Conservation (phyloP, 2,797 vertebrate species). For the Pseudopleuronectes americanus region DNA sequence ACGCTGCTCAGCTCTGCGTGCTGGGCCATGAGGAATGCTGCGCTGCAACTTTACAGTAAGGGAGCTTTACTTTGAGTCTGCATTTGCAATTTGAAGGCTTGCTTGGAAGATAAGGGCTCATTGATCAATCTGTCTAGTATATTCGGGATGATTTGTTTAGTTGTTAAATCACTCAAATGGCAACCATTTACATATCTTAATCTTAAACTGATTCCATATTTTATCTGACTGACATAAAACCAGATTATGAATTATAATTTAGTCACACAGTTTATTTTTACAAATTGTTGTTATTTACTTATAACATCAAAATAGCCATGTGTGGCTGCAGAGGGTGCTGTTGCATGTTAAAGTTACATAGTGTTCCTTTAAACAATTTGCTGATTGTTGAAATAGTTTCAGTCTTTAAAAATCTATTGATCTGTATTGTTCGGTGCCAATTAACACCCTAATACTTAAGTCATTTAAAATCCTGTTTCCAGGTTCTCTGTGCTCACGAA, state of each 20-base stretch:
- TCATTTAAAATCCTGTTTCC: conserved; percentile 3
- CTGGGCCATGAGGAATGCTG: conserved; percentile 95
- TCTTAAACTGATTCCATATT: neutral
- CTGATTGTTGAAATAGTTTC: neutral
- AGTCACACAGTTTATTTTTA: neutral
- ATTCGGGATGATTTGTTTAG: neutral
- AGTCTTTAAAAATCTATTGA: neutral
- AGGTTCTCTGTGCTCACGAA: conserved; percentile 88
- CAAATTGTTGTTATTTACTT: too few species aligned
- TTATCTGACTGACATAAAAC: neutral
- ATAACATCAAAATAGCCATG: too few species aligned
- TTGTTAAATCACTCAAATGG: neutral
- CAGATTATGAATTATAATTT: neutral
- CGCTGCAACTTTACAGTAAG: conserved; percentile 93
- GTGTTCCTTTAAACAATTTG: too few species aligned
- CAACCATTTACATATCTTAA: neutral
- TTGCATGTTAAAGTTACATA: too few species aligned
- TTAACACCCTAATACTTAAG: too few species aligned
- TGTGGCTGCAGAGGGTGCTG: too few species aligned
- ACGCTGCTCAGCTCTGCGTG: conserved; percentile 85
- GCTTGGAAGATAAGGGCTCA: too few species aligned
- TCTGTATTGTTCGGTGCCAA: neutral
- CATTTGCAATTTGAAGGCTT: too few species aligned
- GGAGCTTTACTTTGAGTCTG: conserved; percentile 1
- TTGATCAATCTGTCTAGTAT: neutral